Evolutionary conservation across 2,888 invertebrate genomes (phyloP).

Genomic region (Synanthedon myopaeformis): DNA sequence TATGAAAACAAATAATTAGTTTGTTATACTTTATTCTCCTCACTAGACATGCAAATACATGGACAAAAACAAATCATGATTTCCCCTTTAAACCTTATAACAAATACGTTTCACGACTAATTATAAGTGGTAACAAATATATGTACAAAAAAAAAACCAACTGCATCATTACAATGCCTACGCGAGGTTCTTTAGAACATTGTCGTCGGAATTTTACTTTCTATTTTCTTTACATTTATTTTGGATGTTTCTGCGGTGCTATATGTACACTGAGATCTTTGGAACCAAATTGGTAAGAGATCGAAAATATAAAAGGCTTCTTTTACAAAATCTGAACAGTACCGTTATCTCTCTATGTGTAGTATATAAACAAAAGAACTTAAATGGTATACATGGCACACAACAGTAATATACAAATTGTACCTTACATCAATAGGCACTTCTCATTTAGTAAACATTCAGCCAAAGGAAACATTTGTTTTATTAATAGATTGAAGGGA

Average conservation of each 20-base stretch:
- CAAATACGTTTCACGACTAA: slow-evolving; percentile 34
- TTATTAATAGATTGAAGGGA: neutral
- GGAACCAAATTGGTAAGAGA: slow-evolving; percentile 31
- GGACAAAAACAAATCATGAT: slow-evolving; percentile 43
- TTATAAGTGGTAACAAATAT: slow-evolving; percentile 50
- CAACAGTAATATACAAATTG: slow-evolving; percentile 22
- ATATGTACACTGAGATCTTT: neutral
- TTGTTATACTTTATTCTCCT: slow-evolving; percentile 61
- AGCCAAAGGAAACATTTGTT: neutral
- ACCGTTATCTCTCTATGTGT: slow-evolving; percentile 4
- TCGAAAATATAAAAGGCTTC: slow-evolving; percentile 11
- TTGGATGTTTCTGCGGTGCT: neutral
- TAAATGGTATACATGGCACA: slow-evolving; percentile 35
- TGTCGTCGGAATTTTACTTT: too few species aligned
- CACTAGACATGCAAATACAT: slow-evolving; percentile 64
- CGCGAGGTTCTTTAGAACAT: too few species aligned
- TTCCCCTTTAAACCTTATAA: slow-evolving; percentile 33
- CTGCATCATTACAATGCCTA: slow-evolving; percentile 5
- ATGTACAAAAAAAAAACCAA: slow-evolving; percentile 22
- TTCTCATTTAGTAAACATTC: slow-evolving; percentile 11
- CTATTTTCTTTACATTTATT: too few species aligned
- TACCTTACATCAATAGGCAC: slow-evolving; percentile 45
- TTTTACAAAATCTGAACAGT: slow-evolving; percentile 3
- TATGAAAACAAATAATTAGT: slow-evolving; percentile 17
- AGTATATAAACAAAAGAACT: slow-evolving; percentile 8